These are phyloP conservation scores for Rhinichthys osculus DNA, from an alignment of 2,797 vertebrate species.

Conservation along the genomic window DNA sequence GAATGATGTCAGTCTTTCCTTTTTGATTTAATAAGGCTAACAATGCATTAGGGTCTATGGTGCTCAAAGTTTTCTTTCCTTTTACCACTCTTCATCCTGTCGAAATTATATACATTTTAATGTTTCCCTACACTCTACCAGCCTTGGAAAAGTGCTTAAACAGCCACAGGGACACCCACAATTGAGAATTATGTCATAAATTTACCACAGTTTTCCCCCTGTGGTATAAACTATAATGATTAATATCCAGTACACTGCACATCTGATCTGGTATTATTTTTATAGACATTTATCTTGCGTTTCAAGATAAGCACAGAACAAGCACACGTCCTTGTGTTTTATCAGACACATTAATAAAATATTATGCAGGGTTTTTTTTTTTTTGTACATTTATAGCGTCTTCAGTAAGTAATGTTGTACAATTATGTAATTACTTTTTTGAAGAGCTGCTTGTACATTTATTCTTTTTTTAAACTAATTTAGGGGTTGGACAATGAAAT, in stretches of 20 bases:
- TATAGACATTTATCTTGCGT: background rate
- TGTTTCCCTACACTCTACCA: background rate
- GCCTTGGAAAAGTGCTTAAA: background rate
- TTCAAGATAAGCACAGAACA: background rate
- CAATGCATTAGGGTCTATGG: background rate
- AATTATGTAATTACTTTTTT: background rate
- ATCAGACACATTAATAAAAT: background rate
- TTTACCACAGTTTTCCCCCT: no score
- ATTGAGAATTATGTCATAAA: background rate
- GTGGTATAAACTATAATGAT: background rate
- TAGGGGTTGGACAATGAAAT: no score
- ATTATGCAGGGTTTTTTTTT: background rate
- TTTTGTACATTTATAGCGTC: background rate
- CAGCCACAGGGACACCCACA: background rate
- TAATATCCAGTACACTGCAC: background rate
- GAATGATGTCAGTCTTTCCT: background rate
- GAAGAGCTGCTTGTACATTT: background rate
- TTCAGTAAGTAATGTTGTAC: background rate
- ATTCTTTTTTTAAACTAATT: no score
- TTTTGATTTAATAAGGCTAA: background rate
- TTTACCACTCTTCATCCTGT: background rate
- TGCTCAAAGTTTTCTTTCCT: background rate
- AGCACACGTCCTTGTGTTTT: background rate
- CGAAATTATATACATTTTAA: background rate
- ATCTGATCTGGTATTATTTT: background rate